Evolutionary conservation across 2,113 vertebrate genomes (phyloP).

Genomic region (Brienomyrus brachyistius): DNA sequence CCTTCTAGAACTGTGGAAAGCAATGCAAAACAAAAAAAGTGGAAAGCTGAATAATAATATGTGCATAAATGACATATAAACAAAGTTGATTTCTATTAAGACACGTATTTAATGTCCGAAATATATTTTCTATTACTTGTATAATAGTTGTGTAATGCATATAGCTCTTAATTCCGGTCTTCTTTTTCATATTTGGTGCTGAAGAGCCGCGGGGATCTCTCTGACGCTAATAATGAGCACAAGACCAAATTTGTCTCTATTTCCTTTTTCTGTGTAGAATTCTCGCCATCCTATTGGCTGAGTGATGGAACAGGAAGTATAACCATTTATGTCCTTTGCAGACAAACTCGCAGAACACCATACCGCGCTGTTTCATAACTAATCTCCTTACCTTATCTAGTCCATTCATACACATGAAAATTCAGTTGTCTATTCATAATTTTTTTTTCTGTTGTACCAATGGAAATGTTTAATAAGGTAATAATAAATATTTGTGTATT

Average conservation of each 20-base stretch:
- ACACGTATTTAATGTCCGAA: neutral
- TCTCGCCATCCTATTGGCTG: conserved; percentile 59
- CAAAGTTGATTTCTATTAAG: neutral
- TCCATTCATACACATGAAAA: conserved; percentile 6
- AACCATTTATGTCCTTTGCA: conserved; percentile 57
- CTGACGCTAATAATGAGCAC: conserved; percentile 42
- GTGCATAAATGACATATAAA: neutral
- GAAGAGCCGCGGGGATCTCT: conserved; percentile 15
- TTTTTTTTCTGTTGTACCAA: neutral
- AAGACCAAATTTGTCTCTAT: conserved; percentile 60
- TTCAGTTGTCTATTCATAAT: neutral
- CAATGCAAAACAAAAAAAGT: neutral
- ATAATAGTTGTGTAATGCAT: conserved; percentile 44
- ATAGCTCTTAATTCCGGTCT: conserved; percentile 20
- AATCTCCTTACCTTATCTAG: neutral
- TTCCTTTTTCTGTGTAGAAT: conserved; percentile 63
- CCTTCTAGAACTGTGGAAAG: neutral
- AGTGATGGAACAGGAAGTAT: conserved; percentile 50
- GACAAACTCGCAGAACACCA: conserved; percentile 25
- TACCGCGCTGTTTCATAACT: conserved; percentile 33
- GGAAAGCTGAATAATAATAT: neutral
- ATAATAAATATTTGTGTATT: neutral
- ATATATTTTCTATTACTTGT: neutral
- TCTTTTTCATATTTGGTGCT: conserved; percentile 4
- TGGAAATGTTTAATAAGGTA: neutral